Percentiles rank a stretch among this genome's conserved stretches.
phyloP scores from a whole-genome alignment of 2,888 invertebrate genomes.

The Phengaris arion region DNA sequence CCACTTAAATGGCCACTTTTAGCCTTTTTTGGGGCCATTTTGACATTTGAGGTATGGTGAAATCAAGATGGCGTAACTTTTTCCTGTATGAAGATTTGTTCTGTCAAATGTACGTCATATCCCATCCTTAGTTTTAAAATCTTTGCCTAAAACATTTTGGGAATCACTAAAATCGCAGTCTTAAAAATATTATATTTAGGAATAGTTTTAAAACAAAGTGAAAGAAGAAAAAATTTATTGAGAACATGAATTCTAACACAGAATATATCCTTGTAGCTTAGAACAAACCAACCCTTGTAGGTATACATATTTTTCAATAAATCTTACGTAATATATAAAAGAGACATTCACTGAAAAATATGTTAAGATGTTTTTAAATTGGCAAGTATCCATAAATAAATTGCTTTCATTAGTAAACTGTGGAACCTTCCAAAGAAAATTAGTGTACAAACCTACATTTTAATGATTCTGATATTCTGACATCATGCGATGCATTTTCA shows the following conservation, averaged over 20 bases:
- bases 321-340: not conserved
- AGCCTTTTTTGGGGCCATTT: too few species aligned
- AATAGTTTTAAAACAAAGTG: not conserved
- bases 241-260: too few species aligned
- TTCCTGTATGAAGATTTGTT: too few species aligned
- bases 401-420: constrained; percentile 25
- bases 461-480: not conserved
- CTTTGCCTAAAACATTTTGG: not conserved
- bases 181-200: not conserved
- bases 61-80: too few species aligned
- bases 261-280: too few species aligned
- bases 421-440: constrained; percentile 21
- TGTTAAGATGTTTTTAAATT: constrained; percentile 16
- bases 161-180: not conserved
- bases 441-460: not conserved
- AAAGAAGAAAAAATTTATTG: too few species aligned
- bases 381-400: constrained; percentile 23
- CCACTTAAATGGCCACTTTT: too few species aligned
- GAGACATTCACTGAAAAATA: constrained; percentile 15
- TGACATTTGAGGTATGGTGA: too few species aligned
- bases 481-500: not conserved
- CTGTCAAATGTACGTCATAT: too few species aligned
- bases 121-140: too few species aligned
- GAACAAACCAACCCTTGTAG: too few species aligned
- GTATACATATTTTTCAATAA: not conserved